These are phyloP conservation scores for Callosobruchus maculatus DNA, from an alignment of 2,888 invertebrate species.

Conservation along the genomic window DNA sequence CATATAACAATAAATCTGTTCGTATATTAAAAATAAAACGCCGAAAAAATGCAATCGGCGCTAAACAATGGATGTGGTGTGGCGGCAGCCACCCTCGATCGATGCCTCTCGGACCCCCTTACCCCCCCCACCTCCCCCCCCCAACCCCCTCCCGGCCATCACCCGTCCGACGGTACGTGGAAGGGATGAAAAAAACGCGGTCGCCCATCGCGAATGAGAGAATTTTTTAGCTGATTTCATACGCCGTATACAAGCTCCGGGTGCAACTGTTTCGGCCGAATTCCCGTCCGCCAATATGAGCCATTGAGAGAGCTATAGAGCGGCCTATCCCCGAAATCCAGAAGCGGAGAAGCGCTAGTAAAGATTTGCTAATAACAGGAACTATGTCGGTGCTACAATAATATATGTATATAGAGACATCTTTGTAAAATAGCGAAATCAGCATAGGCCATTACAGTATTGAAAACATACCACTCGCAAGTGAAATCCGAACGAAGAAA, in stretches of 20 bases:
- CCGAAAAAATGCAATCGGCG: conserved; percentile 27
- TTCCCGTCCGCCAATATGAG: neutral
- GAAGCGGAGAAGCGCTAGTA: too few relatives aligned
- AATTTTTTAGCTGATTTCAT: neutral
- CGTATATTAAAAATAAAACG: conserved; percentile 36
- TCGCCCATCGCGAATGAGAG: neutral
- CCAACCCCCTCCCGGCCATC: neutral
- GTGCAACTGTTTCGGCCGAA: neutral
- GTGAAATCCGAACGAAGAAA: too few relatives aligned
- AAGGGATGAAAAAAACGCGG: neutral
- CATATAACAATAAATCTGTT: conserved; percentile 42
- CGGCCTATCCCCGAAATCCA: neutral
- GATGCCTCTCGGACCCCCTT: neutral
- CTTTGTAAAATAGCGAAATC: too few relatives aligned
- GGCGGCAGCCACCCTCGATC: neutral
- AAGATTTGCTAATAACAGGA: too few relatives aligned
- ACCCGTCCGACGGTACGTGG: neutral
- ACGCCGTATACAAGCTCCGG: neutral
- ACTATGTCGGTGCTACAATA: too few relatives aligned
- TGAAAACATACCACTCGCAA: too few relatives aligned
- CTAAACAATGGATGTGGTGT: neutral
- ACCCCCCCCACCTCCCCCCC: neutral
- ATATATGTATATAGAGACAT: too few relatives aligned
- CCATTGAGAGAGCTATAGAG: too few relatives aligned
- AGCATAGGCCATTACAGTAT: too few relatives aligned